Percentiles rank a stretch among this genome's conserved stretches.
phyloP scores from a whole-genome alignment of 2,113 vertebrate species.

The Callipepla californica region DNA sequence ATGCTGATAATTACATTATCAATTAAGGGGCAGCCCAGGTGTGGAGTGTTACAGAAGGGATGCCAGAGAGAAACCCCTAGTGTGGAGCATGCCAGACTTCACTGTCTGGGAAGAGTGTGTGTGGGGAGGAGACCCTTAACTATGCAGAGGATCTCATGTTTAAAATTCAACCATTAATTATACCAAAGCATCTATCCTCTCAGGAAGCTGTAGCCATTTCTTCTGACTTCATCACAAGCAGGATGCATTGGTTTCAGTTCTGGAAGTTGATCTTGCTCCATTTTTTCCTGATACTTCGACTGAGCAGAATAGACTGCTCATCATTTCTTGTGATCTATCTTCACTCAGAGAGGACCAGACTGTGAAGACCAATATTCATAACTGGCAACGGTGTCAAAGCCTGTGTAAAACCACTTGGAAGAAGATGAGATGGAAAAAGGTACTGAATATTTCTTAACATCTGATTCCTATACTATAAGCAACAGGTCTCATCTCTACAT shows the following conservation, averaged over 20 bases:
- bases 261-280: background rate
- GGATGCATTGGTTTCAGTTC: background rate
- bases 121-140: background rate
- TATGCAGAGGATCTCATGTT: background rate
- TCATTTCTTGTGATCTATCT: background rate
- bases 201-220: background rate
- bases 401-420: background rate
- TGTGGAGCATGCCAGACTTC: conserved; percentile 30
- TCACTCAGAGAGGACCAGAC: background rate
- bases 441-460: background rate
- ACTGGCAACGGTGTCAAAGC: background rate
- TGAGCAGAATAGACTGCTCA: background rate
- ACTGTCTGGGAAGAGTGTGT: background rate
- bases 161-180: background rate
- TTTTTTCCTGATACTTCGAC: background rate
- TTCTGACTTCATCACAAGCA: background rate
- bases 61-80: conserved; percentile 41
- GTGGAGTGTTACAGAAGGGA: conserved; percentile 34
- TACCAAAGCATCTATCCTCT: background rate
- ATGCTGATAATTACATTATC: conserved; percentile 75
- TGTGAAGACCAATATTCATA: background rate
- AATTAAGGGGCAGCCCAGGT: conserved; percentile 74
- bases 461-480: background rate
- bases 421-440: background rate
- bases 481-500: background rate